Percentiles rank a stretch among this genome's conserved stretches.
These are phyloP conservation scores for Galagoides demidoff DNA, from an alignment of 2,797 vertebrate genomes.

Conservation along the genomic window DNA sequence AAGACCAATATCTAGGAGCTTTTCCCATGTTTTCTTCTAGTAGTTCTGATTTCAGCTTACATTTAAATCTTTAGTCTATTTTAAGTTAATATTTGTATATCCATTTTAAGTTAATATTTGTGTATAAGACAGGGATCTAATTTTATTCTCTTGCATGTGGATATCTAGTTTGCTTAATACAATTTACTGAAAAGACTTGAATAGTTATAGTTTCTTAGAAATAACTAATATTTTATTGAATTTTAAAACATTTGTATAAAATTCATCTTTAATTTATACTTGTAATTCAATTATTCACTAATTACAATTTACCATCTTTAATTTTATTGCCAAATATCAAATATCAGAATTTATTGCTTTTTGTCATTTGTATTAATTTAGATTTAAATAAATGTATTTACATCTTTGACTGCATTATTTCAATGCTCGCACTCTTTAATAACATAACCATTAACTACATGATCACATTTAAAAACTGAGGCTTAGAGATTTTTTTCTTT, in stretches of 20 bases:
- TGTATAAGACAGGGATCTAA: neutral
- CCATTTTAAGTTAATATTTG: neutral
- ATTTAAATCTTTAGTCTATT: neutral
- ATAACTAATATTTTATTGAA: neutral
- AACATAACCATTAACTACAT: neutral
- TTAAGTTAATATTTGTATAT: neutral
- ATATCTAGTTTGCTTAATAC: neutral
- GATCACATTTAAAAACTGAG: neutral
- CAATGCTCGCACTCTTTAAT: neutral
- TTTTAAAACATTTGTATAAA: neutral
- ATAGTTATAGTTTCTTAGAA: neutral
- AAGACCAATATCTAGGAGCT: neutral
- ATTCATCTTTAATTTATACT: neutral
- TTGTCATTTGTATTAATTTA: neutral
- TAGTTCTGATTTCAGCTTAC: too few species aligned
- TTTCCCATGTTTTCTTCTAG: neutral
- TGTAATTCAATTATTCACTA: neutral
- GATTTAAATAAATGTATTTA: neutral
- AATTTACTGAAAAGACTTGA: neutral
- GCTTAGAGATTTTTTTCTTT: neutral
- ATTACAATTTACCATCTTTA: neutral
- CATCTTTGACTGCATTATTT: neutral
- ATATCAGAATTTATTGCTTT: neutral
- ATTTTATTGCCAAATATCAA: neutral
- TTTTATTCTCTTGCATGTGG: neutral